Evolutionary conservation across 1,140 invertebrate species (phyloP), one percentile per base, ranked within the genome.

Genomic region (Sycophaga agraensis): DNA sequence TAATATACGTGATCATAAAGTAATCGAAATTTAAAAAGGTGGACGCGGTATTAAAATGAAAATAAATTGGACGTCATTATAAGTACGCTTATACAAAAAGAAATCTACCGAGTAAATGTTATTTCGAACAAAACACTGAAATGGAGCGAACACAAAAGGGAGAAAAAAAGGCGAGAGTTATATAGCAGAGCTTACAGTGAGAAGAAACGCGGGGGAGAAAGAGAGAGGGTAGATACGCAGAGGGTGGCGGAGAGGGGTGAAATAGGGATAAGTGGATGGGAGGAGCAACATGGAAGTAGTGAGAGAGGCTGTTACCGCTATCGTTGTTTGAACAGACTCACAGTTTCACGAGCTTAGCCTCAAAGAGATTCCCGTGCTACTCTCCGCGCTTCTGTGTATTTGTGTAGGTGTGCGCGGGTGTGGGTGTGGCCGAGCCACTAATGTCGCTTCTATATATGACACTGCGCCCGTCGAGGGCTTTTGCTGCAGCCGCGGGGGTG

Each of bases 241-340:
- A 35, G 12, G 26, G 40, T 19, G 8, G 4, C 14, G 35, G 21
- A 43, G 53, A 26, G 24, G 43, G 53, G 40, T n/a, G 43, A 55
- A 55, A 55, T 55, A 55, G 40, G 40, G 39, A 55, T 55, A 55
- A 55, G 51, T 56, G 35, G 40, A 54, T 40, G 39, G 16, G 16
- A 53, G 43, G 46, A 59, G 34, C 34, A 17, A 49, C 19, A 40
- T 56, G 43, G 51, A 42, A 59, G 51, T 45, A 56, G 51, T 39
- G 40, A 35, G 31, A 64, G 17, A 51, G 46, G 68, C 73, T 73
- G 73, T 77, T 76, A 71, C 74, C 73, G 73, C 73, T 80, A 80
- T 80, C 78, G 67, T 64, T 77, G 78, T 80, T 80, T 80, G 74
- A 78, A 80, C 78, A 79, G 75, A 78, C 72, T 76, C 74, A 72